Conservation (phyloP, 2,888 invertebrate genomes). For the Drosophila tanythrix region DNA sequence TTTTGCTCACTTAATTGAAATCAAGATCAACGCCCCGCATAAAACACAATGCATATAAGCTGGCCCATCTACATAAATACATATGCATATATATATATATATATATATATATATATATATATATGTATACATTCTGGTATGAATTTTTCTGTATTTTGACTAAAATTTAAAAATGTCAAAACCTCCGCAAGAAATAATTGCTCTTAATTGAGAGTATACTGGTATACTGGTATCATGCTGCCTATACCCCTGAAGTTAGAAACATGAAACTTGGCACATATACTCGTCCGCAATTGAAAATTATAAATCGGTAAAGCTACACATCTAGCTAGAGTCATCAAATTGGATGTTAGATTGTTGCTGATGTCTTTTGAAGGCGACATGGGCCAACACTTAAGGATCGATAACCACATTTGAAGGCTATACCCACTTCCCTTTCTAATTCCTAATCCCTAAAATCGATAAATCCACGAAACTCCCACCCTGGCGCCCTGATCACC, state of each 20-base stretch:
- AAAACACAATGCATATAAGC: background rate
- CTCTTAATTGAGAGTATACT: constrained; percentile 51
- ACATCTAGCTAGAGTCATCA: background rate
- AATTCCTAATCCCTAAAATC: background rate
- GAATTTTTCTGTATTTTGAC: background rate
- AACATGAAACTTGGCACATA: background rate
- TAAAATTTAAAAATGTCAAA: constrained; percentile 16
- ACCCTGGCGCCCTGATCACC: background rate
- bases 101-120: background rate
- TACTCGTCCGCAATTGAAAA: background rate
- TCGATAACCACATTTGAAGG: background rate
- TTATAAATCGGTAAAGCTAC: background rate
- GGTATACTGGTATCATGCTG: background rate
- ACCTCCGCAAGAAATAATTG: constrained; percentile 57
- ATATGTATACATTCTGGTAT: background rate
- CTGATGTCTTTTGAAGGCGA: background rate
- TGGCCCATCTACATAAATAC: background rate
- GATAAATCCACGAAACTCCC: background rate
- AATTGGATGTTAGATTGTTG: background rate
- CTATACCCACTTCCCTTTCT: background rate
- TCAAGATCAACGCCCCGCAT: constrained; percentile 46
- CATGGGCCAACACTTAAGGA: background rate
- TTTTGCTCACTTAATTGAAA: constrained; percentile 53
- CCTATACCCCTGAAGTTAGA: background rate
- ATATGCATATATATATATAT: background rate